Base-by-base conservation (phyloP, 2,888 invertebrate genomes). In the Cephalotes varians region DNA sequence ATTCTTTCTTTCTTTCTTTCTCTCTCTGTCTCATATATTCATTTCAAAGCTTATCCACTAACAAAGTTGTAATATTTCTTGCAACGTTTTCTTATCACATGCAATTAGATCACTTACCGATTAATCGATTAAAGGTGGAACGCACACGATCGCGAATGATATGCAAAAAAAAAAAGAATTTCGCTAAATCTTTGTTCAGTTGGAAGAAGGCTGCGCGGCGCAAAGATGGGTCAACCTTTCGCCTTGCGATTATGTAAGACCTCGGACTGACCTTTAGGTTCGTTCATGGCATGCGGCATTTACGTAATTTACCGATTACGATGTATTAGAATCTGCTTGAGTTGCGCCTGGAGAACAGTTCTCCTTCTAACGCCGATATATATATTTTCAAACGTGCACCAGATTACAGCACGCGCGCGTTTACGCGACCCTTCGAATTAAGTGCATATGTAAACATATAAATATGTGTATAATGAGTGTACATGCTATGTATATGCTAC, bases 151-250 rank as follows among this genome's bases (percentile, higher is more conserved):
- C 51, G 9, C 71, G 56, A 67, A 40, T 76, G 18, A 67, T 51
- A 67, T 9, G 65, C 64, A 82, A 88, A 86, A 91, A 86, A 54
- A 58, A 65, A 64, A 64, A 44, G 28, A 65, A 83, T 86, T 73
- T 85, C 77, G 85, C 86, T 89, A 88, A 90, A 91, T 86, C 91
- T 90, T 89, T 90, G 90, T 92, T 91, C 83, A 90, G 85, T 85
- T 89, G 88, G 87, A 90, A 91, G 87, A 90, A 91, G 92, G 87
- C 90, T 91, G 91, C 90, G 85, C 90, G 86, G 88, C 89, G 90
- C 87, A 91, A 91, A 92, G 92, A 93, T 93, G 93, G 92, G 90
- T 92, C 93, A 93, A 93, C 93, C 93, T 93, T 93, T 93, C 93
- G 93, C 92, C 92, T 93, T 91, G 92, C 91, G 92, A 92, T 93